Evolutionary conservation across 1,140 invertebrate genomes (phyloP), one percentile per base, ranked within the genome.

Genomic region (Heliconius nattereri): DNA sequence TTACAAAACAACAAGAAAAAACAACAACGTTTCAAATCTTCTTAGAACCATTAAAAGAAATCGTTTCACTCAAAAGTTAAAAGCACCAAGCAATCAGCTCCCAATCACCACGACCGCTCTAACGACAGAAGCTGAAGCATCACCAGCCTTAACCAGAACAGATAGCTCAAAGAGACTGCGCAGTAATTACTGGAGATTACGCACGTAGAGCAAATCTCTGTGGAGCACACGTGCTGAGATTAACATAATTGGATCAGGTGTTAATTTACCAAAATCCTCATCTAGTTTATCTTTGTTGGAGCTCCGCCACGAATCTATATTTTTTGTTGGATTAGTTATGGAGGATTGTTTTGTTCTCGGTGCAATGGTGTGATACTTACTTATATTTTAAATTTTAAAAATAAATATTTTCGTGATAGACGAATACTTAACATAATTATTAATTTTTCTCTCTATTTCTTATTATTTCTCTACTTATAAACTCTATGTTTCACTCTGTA

Each of bases 201-300:
- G 73, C 80, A 78, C 80, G 76, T 81, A 81, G 76, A 45, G 74
- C 80, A 78, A 78, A 78, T 78, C 73, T 78, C 80, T 29, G 52
- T 60, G 45, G 80, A 70, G 76, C 80, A 81, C 80, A 81, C 77
- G 77, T 81, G 73, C 73, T 74, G 40, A 81, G 80, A 81, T 81
- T 81, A 81, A 81, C 80, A 81, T 81, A 81, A 81, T 81, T 81
- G 80, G 80, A 81, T 78, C 77, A 81, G 80, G 80, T 81, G 80
- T 81, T 81, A 81, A 81, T 81, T 81, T 71, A 81, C 80, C 76
- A 77, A 81, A 81, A 81, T 78, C 80, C 79, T 78, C 32, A 26
- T 32, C 45, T 32, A 78, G 80, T 78, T 75, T 78, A 77, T 74
- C 76, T 78, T 70, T 26, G 72, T 74, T 78, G 76, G 80, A 81